phyloP scores from a whole-genome alignment of 2,888 invertebrate genomes.

The Drosophila mimica region DNA sequence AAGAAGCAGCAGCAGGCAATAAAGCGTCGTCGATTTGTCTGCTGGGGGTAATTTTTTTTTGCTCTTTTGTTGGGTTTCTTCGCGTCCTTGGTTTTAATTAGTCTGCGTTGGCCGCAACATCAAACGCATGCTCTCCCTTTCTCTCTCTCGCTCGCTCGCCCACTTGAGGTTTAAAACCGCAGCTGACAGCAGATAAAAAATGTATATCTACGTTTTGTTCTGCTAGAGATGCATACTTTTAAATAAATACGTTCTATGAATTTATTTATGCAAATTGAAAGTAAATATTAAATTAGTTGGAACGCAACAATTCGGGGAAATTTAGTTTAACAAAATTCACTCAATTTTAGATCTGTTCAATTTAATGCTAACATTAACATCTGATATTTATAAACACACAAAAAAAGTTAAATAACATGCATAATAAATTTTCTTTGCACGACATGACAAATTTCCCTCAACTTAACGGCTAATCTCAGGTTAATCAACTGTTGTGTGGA shows the following conservation, averaged over 20 bases:
- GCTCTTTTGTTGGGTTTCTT: constrained; percentile 70
- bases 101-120: constrained; percentile 48
- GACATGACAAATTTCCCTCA: background rate
- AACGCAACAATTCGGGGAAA: background rate
- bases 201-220: background rate
- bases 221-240: constrained; percentile 14
- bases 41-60: constrained; percentile 60
- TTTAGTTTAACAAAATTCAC: background rate
- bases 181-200: constrained; percentile 17
- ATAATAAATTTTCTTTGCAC: background rate
- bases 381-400: background rate
- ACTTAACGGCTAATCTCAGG: background rate
- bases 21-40: constrained; percentile 66
- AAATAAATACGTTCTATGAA: background rate
- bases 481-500: constrained; percentile 1
- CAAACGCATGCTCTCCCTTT: constrained; percentile 14
- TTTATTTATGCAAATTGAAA: background rate
- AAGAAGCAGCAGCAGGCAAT: background rate
- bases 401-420: background rate
- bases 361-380: background rate
- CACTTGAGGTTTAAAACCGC: constrained; percentile 43
- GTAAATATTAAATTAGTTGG: background rate
- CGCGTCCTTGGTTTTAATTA: constrained; percentile 76
- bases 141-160: constrained; percentile 25
- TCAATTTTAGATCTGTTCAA: background rate